A percentile compares a stretch with the other conserved stretches of the same genome.
These are phyloP conservation scores for Gymnothorax javanicus DNA, from an alignment of 2,797 vertebrate species.

Conservation along the genomic window DNA sequence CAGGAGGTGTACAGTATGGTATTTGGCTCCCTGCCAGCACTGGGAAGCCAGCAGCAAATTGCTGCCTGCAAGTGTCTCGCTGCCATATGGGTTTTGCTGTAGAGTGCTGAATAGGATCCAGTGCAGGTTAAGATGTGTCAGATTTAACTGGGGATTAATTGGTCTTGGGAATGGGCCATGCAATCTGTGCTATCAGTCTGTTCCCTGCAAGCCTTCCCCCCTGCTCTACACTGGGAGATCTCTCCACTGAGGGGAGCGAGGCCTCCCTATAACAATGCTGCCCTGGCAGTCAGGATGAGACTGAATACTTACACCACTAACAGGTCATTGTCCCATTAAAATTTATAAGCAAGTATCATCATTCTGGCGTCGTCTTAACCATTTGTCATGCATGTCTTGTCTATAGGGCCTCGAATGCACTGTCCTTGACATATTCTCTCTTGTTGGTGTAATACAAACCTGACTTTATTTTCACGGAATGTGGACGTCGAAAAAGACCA, in stretches of 20 bases:
- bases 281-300: slow-evolving; percentile 21
- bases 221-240: not conserved
- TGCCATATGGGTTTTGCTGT: slow-evolving; percentile 81
- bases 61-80: slow-evolving; percentile 73
- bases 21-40: slow-evolving; percentile 72
- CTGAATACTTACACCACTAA: slow-evolving; percentile 35
- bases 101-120: slow-evolving; percentile 73
- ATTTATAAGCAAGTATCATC: slow-evolving; percentile 52
- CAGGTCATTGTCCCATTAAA: slow-evolving; percentile 42
- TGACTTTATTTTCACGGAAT: slow-evolving; percentile 37
- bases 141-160: slow-evolving; percentile 83
- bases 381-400: slow-evolving; percentile 25
- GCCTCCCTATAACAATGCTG: slow-evolving; percentile 45
- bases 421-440: slow-evolving; percentile 45
- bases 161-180: slow-evolving; percentile 73
- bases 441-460: slow-evolving; percentile 45
- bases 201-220: slow-evolving; percentile 25
- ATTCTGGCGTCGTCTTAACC: slow-evolving; percentile 37
- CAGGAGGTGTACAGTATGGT: slow-evolving; percentile 75
- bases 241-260: slow-evolving; percentile 60
- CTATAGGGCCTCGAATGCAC: slow-evolving; percentile 38
- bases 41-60: slow-evolving; percentile 77
- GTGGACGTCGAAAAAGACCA: slow-evolving; percentile 27
- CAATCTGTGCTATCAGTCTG: slow-evolving; percentile 44
- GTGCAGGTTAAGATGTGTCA: slow-evolving; percentile 81